Conservation (phyloP, 2,888 invertebrate species). For the Acanthacorydalis orientalis region DNA sequence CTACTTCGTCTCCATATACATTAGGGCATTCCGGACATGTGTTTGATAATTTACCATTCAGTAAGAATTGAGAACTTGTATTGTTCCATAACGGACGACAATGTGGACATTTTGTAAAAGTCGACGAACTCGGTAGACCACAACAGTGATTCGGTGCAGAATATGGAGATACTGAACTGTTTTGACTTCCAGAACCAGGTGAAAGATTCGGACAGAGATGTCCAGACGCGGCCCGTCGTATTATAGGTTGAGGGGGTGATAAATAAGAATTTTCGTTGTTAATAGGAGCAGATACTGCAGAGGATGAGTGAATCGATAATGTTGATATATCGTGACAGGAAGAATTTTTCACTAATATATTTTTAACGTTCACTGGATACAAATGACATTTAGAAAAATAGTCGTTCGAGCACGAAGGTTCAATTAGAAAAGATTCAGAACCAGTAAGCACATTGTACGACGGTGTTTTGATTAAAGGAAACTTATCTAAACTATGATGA, state of each 20-base stretch:
- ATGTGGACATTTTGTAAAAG: background rate
- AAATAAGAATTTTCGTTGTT: background rate
- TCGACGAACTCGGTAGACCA: background rate
- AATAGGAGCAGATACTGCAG: background rate
- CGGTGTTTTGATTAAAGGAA: background rate
- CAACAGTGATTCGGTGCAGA: conserved; percentile 3
- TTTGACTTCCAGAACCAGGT: background rate
- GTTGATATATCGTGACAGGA: background rate
- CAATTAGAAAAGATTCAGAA: background rate
- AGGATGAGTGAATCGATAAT: background rate
- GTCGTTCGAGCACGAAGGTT: background rate
- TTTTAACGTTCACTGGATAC: background rate
- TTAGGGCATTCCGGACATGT: background rate
- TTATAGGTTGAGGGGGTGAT: background rate
- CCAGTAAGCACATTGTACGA: background rate
- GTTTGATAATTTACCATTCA: background rate
- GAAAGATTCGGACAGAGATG: background rate
- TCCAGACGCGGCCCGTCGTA: background rate
- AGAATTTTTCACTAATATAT: background rate
- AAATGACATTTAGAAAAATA: background rate
- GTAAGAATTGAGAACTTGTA: background rate
- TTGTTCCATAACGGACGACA: background rate
- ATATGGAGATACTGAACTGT: conserved; percentile 1
- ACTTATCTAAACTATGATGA: too few relatives aligned
- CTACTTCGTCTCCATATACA: background rate